These are phyloP conservation scores for Pterostichus madidus DNA, from an alignment of 2,888 invertebrate species.

Conservation along the genomic window DNA sequence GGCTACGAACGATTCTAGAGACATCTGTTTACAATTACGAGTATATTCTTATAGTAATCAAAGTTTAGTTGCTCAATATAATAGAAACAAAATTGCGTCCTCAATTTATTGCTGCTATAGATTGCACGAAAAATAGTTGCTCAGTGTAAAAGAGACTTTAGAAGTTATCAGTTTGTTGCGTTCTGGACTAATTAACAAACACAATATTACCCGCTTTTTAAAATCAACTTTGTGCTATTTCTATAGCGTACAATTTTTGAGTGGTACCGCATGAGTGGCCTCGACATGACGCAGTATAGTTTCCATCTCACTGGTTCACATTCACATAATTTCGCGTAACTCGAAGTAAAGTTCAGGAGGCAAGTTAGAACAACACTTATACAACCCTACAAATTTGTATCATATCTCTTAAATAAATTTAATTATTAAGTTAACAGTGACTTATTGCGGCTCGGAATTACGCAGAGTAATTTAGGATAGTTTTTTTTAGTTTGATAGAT, in stretches of 20 bases:
- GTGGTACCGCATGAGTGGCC: not conserved
- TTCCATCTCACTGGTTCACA: slow-evolving; percentile 28
- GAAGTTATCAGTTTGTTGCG: slow-evolving; percentile 35
- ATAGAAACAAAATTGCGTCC: no score
- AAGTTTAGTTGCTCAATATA: no score
- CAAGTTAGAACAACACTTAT: slow-evolving; percentile 32
- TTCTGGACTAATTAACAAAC: slow-evolving; percentile 53
- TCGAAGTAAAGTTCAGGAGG: slow-evolving; percentile 48
- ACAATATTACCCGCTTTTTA: slow-evolving; percentile 49
- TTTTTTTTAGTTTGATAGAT: slow-evolving; percentile 38
- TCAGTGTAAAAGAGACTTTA: no score
- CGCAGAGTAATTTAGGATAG: slow-evolving; percentile 28
- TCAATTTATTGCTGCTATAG: no score
- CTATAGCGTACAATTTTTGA: slow-evolving; percentile 44
- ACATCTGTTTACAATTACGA: no score
- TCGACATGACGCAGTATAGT: slow-evolving; percentile 24
- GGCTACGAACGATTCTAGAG: no score
- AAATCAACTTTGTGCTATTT: slow-evolving; percentile 37
- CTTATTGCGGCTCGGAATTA: not conserved
- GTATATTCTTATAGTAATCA: no score
- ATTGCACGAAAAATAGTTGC: no score
- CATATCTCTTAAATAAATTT: slow-evolving; percentile 62
- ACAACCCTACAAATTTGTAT: slow-evolving; percentile 39
- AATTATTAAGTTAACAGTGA: slow-evolving; percentile 56
- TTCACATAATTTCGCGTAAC: slow-evolving; percentile 57